Evolutionary conservation across 1,140 invertebrate genomes (phyloP), one percentile per base, ranked within the genome.

Genomic region (Drosophila setifemur): DNA sequence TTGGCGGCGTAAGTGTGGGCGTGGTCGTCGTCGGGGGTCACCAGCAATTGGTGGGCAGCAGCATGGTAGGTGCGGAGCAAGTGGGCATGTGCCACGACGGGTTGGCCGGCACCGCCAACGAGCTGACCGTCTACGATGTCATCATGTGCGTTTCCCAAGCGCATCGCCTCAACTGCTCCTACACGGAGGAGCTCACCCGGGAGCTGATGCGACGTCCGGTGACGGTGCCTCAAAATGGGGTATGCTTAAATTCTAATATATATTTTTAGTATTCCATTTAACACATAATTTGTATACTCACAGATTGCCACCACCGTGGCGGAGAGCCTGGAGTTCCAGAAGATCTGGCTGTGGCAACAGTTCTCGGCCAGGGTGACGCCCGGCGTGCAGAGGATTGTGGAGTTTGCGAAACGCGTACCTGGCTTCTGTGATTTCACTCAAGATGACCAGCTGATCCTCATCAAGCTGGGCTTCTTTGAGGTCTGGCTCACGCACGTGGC

Each of bases 381-480:
- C 0, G 95, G 94, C 33, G 96, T 98, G 8, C 96, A 97, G 81
- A 94, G 95, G 90, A 95, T 98, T 68, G 97, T 98, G 4, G 97
- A 98, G 89, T 98, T 98, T 90, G 97, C 97, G 14, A 98, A 98
- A 91, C 92, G 95, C 78, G 94, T 98, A 61, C 97, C 97, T 28
- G 96, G 96, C 63, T 98, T 98, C 91, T 93, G 94, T 79, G 94
- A 95, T 44, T 92, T 98, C 45, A 94, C 95, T 14, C 97, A 98
- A 91, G 97, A 98, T 78, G 97, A 98, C 91, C 97, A 98, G 91
- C 92, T 98, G 47, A 97, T 98, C 71, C 93, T 98, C 31, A 97
- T 98, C 76, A 98, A 99, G 92, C 93, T 96, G 75, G 97, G 97
- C 26, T 99, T 99, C 92, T 98, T 99, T 91, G 98, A 99, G 91